These are phyloP conservation scores for Heliothis peltigera DNA, from an alignment of 2,888 invertebrate genomes.

Conservation along the genomic window DNA sequence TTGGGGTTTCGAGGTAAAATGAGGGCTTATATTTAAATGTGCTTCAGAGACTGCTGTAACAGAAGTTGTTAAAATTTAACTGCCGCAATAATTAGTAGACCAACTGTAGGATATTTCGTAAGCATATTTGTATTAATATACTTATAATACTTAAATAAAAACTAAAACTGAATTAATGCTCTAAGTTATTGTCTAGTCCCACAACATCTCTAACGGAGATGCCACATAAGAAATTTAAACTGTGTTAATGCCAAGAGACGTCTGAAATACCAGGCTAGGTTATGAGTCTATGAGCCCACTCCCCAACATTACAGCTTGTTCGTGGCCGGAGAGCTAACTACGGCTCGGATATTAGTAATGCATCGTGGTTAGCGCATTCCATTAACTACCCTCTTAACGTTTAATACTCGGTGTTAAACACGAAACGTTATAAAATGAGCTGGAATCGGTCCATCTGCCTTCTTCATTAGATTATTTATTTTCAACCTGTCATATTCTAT, in stretches of 20 bases:
- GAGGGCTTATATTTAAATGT: neutral
- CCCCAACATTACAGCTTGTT: neutral
- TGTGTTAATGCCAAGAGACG: neutral
- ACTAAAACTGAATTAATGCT: too few relatives aligned
- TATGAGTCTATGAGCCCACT: conserved; percentile 11
- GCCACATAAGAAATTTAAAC: neutral
- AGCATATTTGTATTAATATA: too few relatives aligned
- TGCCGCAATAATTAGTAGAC: neutral
- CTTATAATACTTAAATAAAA: too few relatives aligned
- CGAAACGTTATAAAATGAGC: conserved; percentile 14
- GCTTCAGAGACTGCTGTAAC: neutral
- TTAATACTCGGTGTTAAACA: conserved; percentile 6
- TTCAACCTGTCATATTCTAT: too few relatives aligned
- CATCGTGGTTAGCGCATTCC: conserved; percentile 14
- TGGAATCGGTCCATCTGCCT: conserved; percentile 3
- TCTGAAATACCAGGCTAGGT: neutral
- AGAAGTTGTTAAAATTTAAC: neutral
- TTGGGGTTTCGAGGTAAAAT: neutral
- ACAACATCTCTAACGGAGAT: too few relatives aligned
- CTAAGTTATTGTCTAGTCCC: too few relatives aligned
- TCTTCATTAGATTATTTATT: too few relatives aligned
- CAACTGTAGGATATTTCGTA: neutral
- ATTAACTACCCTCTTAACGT: conserved; percentile 23
- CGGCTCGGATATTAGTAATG: conserved; percentile 13
- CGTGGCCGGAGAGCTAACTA: conserved; percentile 1